Base-by-base conservation (phyloP, 2,113 vertebrate genomes). In the Arothron firmamentum region DNA sequence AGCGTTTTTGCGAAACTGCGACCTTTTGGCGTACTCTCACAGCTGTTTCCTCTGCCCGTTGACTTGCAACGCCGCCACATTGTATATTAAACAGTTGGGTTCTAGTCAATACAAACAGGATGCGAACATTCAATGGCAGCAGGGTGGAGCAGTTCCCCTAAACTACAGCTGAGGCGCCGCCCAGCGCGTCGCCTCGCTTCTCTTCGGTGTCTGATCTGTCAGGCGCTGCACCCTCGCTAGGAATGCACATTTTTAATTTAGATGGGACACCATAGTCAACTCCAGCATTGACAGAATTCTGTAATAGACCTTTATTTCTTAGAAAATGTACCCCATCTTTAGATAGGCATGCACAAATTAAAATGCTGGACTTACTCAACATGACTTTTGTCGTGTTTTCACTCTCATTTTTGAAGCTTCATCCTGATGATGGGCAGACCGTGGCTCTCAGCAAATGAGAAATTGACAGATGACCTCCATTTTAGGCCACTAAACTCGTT, bases 121-220 rank as follows among this genome's bases (percentile, higher is more conserved):
- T 93, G 80, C 72, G 76, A 58, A 79, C 75, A 82, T 87, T 93
- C 90, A 93, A 90, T 93, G 87, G 88, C 86, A 79, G 74, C 89
- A 87, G 94, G 93, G 92, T 90, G 93, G 90, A 92, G 80, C 91
- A 81, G 87, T 92, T 94, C 90, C 92, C 34, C 90, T 70, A 90
- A 63, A 57, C 52, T 68, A 15, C 52, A 51, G 58, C 31, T 42
- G 6, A 38, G 75, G 65, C 70, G 14, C 71, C 81, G 60, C 79
- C 76, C 72, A 78, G n/a, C 63, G 17, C 53, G 72, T 70, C 59
- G 52, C 67, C 72, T 50, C 62, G 51, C 53, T 46, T 52, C 52
- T 60, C 46, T 56, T 53, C 67, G 16, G 55, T 47, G 42, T 59
- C 52, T 55, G 11, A 3, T 42, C 20, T 5, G 49, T 67, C 51